phyloP scores from a whole-genome alignment of 1,140 invertebrate genomes.

The Andrena cerasifolii region DNA sequence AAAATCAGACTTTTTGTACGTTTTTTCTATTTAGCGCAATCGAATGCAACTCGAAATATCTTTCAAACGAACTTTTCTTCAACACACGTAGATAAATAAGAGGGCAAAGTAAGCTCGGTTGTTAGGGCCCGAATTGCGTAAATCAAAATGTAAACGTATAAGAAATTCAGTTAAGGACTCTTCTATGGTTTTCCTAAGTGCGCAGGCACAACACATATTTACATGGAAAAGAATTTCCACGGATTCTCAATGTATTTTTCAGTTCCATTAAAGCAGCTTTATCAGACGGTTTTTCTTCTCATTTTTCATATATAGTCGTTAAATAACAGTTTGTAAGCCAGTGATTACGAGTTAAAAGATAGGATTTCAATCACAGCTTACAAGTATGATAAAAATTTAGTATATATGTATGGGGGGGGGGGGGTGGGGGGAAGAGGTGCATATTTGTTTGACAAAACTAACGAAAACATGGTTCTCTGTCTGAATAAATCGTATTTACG shows the following conservation, averaged over 20 bases:
- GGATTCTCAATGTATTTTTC: constrained; percentile 46
- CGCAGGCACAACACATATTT: constrained; percentile 64
- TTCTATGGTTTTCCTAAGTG: constrained; percentile 27
- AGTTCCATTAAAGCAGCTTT: constrained; percentile 46
- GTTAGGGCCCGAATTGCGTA: background rate
- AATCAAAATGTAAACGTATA: constrained; percentile 22
- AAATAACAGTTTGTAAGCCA: constrained; percentile 65
- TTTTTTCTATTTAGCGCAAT: constrained; percentile 5
- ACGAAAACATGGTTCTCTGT: constrained; percentile 12
- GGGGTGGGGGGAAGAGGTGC: constrained; percentile 66
- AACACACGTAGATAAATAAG: constrained; percentile 17
- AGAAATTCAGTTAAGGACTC: constrained; percentile 7
- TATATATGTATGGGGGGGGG: constrained; percentile 46
- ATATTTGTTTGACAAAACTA: constrained; percentile 46
- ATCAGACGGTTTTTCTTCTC: constrained; percentile 37
- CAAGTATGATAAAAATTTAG: constrained; percentile 54
- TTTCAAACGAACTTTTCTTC: constrained; percentile 20
- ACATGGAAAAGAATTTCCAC: constrained; percentile 63
- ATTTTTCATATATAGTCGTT: constrained; percentile 29
- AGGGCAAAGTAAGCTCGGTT: constrained; percentile 7
- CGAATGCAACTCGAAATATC: constrained; percentile 22
- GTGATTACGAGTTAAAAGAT: constrained; percentile 68
- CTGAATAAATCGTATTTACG: constrained; percentile 12
- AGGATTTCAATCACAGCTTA: constrained; percentile 71
- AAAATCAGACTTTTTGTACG: constrained; percentile 5